phyloP scores from a whole-genome alignment of 2,888 invertebrate genomes.

The Cordilura impudica region DNA sequence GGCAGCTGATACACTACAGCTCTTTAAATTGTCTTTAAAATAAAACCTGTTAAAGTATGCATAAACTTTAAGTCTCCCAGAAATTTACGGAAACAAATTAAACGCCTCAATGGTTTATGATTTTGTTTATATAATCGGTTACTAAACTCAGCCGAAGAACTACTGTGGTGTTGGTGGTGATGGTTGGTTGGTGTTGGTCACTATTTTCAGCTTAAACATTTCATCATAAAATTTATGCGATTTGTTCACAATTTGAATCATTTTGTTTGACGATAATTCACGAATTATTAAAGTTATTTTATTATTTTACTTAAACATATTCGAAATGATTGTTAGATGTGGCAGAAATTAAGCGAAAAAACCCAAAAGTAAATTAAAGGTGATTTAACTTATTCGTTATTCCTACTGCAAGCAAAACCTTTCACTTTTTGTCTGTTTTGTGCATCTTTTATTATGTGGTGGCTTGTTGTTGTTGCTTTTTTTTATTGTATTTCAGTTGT shows the following conservation, averaged over 20 bases:
- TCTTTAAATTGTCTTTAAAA: background rate
- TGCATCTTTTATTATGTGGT: constrained; percentile 27
- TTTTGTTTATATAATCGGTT: too few species aligned
- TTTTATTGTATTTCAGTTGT: constrained; percentile 15
- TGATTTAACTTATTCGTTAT: background rate
- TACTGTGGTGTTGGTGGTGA: too few species aligned
- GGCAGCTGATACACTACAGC: background rate
- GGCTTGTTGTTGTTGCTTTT: constrained; percentile 34
- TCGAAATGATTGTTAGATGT: background rate
- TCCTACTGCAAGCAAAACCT: constrained; percentile 21
- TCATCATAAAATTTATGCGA: too few species aligned
- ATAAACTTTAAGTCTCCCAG: background rate
- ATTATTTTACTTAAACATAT: background rate
- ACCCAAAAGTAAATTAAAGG: background rate
- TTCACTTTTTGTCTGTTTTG: constrained; percentile 50
- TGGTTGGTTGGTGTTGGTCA: too few species aligned
- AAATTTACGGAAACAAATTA: constrained; percentile 45
- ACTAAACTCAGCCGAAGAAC: too few species aligned
- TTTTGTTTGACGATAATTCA: too few species aligned
- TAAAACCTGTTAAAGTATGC: background rate
- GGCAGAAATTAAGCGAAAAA: background rate
- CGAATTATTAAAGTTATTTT: background rate
- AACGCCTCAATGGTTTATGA: constrained; percentile 33
- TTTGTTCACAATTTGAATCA: background rate
- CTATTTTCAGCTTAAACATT: too few species aligned